Conservation (phyloP, 2,113 vertebrate species). For the Onychorhynchus coronatus region DNA sequence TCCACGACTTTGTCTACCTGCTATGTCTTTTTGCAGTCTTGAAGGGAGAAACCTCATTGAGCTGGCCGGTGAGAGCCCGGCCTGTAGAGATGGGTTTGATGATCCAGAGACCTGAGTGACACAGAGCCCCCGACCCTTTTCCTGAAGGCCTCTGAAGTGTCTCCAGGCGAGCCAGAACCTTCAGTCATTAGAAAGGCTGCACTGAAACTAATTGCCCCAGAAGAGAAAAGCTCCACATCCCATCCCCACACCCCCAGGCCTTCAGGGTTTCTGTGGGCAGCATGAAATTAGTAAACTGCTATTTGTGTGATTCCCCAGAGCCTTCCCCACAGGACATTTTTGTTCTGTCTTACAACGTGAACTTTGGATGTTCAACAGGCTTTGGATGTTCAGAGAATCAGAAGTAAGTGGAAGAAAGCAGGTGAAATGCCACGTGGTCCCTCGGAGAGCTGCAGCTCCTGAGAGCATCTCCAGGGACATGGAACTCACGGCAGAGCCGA, state of each 20-base stretch:
- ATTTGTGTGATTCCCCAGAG: slow-evolving; percentile 45
- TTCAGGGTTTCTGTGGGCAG: neutral
- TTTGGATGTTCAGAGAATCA: slow-evolving; percentile 14
- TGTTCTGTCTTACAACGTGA: slow-evolving; percentile 8
- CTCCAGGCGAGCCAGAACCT: neutral
- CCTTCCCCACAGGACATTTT: slow-evolving; percentile 19
- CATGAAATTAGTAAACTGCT: slow-evolving; percentile 23
- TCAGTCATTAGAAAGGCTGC: neutral
- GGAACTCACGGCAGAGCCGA: neutral
- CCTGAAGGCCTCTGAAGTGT: neutral
- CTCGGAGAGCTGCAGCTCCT: neutral
- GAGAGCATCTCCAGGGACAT: neutral
- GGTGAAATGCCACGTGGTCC: neutral
- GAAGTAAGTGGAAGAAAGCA: neutral
- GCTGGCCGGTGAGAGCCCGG: neutral
- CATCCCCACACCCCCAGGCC: neutral
- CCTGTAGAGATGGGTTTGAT: neutral
- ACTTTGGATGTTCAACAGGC: too few species aligned
- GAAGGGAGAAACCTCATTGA: neutral
- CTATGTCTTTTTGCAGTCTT: neutral
- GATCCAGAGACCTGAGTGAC: neutral
- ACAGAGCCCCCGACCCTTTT: neutral
- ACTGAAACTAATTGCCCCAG: neutral
- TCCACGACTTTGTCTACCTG: neutral
- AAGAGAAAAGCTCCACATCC: neutral